Base-by-base conservation (phyloP, 2,797 vertebrate genomes). In the Decapterus maruadsi region DNA sequence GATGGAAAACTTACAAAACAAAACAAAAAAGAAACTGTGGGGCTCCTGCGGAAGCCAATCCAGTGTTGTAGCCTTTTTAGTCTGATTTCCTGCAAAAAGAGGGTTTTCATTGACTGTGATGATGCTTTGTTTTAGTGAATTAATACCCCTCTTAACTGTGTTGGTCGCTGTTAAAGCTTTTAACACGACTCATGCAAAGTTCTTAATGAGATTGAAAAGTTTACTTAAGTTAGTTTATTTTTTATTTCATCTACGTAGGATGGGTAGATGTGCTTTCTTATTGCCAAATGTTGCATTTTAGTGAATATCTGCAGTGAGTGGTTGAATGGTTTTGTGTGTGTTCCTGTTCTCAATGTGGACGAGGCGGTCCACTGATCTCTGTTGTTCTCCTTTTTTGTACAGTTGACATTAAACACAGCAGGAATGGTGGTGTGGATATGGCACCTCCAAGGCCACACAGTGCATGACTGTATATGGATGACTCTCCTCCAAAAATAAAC, bases 401-500 rank as follows among this genome's bases (percentile, higher is more conserved):
- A 83, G 64, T 54, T 40, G 64, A 75, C 36, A 6, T 66, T 38
- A 45, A 77, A 83, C 31, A 38, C 57, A 65, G 10, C 45, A 22
- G 16, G 9, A 22, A 48, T 1, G 36, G 31, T 16, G 36, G 12
- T 26, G 51, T 77, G 36, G 62, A 78, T 60, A 76, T 64, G 43
- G 46, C 2, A 64, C 51, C 50, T 74, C 38, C 31, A 51, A 75
- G 54, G 57, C 40, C 13, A n/a, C 51, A 54, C 53, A 62, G 56
- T 9, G 46, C 13, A 71, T 78, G 19, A 73, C 57, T 86, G 70
- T 82, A 69, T 65, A 34, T 70, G 70, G 22, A 80, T 53, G 34
- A 75, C 62, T 81, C 5, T 86, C 59, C 55, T 31, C 4, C 16
- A 45, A 42, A 77, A 90, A 90, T 87, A 87, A 92, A 91, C 36